These are phyloP conservation scores for Rhadina sibilatrix DNA, from an alignment of 2,113 vertebrate genomes.

Conservation along the genomic window DNA sequence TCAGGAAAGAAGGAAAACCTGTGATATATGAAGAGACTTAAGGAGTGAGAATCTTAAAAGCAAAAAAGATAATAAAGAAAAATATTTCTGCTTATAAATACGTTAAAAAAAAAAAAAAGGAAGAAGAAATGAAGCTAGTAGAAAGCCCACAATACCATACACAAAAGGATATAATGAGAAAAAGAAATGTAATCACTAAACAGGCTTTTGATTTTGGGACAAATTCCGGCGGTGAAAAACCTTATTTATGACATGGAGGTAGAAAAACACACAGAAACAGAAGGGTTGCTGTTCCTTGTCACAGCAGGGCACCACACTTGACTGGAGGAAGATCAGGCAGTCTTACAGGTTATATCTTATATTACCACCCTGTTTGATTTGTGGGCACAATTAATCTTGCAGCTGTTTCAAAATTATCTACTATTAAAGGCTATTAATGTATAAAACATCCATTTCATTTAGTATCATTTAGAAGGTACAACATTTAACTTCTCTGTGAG, in stretches of 20 bases:
- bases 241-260: background rate
- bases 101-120: background rate
- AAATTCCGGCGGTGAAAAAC: background rate
- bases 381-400: background rate
- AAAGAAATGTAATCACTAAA: background rate
- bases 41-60: background rate
- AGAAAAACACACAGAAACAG: background rate
- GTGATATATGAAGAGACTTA: background rate
- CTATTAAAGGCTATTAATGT: background rate
- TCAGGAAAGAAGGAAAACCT: background rate
- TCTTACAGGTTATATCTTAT: background rate
- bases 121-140: background rate
- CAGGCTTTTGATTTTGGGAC: background rate
- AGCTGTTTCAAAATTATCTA: background rate
- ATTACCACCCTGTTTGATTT: background rate
- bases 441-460: background rate
- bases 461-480: background rate
- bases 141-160: background rate
- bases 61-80: background rate
- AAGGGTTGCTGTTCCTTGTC: background rate
- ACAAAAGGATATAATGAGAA: background rate
- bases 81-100: background rate
- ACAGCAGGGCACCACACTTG: background rate
- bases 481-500: background rate
- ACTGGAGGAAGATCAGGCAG: background rate